These are phyloP conservation scores for Ictalurus furcatus DNA, from an alignment of 2,113 vertebrate genomes.

Conservation along the genomic window DNA sequence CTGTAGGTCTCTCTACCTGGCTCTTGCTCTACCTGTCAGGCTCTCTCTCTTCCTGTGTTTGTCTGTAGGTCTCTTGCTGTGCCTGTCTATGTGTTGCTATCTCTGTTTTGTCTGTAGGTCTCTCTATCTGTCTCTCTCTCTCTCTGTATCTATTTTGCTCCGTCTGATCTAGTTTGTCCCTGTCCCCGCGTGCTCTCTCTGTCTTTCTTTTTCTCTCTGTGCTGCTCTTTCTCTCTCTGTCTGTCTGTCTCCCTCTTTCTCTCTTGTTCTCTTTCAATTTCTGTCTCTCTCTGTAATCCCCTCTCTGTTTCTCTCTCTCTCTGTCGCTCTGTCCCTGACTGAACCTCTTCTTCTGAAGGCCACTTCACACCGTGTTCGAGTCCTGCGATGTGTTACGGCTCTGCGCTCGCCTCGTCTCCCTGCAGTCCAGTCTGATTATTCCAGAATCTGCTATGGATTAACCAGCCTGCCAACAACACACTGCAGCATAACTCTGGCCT, in stretches of 20 bases:
- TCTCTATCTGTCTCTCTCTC: neutral
- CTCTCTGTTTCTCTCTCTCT: neutral
- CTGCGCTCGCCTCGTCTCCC: conserved; percentile 8
- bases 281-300: neutral
- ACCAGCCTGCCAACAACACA: conserved; percentile 23
- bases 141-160: neutral
- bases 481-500: neutral
- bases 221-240: neutral
- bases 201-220: neutral
- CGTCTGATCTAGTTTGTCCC: too few relatives aligned
- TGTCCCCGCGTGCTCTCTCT: neutral
- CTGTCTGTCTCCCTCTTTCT: neutral
- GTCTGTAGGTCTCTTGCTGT: neutral
- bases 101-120: neutral
- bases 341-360: neutral
- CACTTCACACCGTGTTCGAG: neutral
- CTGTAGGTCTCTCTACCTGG: too few relatives aligned
- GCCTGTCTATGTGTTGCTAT: neutral
- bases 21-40: too few relatives aligned
- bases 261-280: neutral
- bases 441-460: conserved; percentile 38
- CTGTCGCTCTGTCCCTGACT: neutral
- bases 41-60: too few relatives aligned
- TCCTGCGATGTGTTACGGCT: neutral
- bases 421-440: neutral